Evolutionary conservation across 2,888 invertebrate genomes (phyloP), one percentile per base, ranked within the genome.

Genomic region (Orthosia cruda): DNA sequence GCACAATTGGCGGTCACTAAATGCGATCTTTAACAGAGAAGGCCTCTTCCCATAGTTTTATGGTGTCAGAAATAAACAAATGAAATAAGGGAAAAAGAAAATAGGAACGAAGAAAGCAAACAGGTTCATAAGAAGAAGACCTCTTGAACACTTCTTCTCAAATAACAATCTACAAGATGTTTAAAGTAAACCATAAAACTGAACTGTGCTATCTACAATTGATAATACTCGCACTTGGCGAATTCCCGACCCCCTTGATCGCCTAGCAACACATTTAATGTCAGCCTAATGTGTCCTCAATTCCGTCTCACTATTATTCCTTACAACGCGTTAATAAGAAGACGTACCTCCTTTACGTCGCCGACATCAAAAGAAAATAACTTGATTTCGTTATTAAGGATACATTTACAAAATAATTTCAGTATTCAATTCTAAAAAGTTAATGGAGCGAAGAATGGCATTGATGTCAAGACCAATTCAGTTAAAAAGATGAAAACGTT

Each of bases 371-470:
- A 79, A 58, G 61, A 54, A 50, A 80, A 74, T 65, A 55, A 72
- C 66, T 52, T 63, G 54, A 69, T 80, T 74, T 52, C 32, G 50
- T 59, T 50, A 59, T 62, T 50, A 54, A 52, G 57, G 58, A 75
- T 77, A 75, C 61, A 71, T 70, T 80, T 73, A 74, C 73, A 67
- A 84, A 81, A 73, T 65, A 64, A 71, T 72, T 80, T 76, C 62
- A 26, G 55, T 47, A 59, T 74, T 64, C 55, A 70, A 75, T 80
- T 84, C 68, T 70, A 62, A 47, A 72, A 81, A 78, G 74, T 61
- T 65, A 84, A 85, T 87, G 72, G 70, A 20, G 45, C 49, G 49
- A 49, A 50, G 71, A 87, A 77, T 20, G 52, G 50, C 73, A 49
- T 78, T 71, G 72, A 73, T 70, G 81, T 73, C 77, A 67, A n/a